Conservation (phyloP, 53 echinoderm and acorn worm species). For the Antedon mediterranea region DNA sequence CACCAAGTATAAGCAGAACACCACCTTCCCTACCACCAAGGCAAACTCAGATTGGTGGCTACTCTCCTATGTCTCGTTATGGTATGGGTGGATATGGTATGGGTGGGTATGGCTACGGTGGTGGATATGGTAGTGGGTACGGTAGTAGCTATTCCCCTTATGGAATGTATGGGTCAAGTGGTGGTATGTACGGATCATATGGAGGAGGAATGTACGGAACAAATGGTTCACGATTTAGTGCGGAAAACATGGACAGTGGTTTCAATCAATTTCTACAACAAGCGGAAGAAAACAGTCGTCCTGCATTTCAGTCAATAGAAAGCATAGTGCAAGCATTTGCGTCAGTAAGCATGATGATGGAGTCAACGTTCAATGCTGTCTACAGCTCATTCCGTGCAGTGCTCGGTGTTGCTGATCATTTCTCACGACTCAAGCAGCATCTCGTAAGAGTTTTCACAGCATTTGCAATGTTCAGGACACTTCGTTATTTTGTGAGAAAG, state of each 20-base stretch:
- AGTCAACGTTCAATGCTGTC: conserved; percentile 84
- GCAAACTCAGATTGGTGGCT: conserved; percentile 21
- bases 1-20: conserved; percentile 12
- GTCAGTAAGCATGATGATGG: conserved; percentile 95
- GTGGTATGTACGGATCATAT: conserved; percentile 6
- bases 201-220: conserved; percentile 11
- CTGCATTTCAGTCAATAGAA: conserved; percentile 94
- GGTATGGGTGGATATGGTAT: conserved; percentile 14
- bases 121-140: conserved; percentile 16
- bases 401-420: conserved; percentile 84
- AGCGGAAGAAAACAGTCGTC: conserved; percentile 83
- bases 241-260: neutral
- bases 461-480: conserved; percentile 62
- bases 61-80: conserved; percentile 23
- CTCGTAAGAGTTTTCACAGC: conserved; percentile 73
- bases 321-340: conserved; percentile 92
- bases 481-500: conserved; percentile 51
- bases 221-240: conserved; percentile 5
- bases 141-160: conserved; percentile 40
- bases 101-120: conserved; percentile 23
- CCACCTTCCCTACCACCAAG: conserved; percentile 55
- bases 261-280: conserved; percentile 68
- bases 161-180: conserved; percentile 9
- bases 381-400: conserved; percentile 97
- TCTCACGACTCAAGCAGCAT: conserved; percentile 80